Evolutionary conservation across 2,113 vertebrate genomes (phyloP).

Genomic region (Caranx ignobilis): DNA sequence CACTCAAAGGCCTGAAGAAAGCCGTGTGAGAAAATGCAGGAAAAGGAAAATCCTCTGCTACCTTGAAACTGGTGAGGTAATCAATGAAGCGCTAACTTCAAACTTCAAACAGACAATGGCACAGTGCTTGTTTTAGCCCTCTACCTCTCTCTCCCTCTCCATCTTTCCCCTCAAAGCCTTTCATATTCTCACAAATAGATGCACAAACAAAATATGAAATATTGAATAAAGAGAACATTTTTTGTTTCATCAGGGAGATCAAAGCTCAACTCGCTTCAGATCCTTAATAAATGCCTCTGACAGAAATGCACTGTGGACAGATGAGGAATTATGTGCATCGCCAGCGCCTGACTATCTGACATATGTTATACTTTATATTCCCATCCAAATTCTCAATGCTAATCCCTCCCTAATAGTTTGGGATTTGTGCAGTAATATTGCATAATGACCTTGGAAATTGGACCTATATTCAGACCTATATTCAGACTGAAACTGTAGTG

Average conservation of each 20-base stretch:
- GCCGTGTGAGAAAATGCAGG: constrained; percentile 37
- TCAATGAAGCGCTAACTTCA: constrained; percentile 54
- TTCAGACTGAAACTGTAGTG: not conserved
- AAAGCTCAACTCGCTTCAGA: constrained; percentile 40
- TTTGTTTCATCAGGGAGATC: constrained; percentile 34
- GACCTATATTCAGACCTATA: constrained; percentile 16
- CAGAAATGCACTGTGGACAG: constrained; percentile 18
- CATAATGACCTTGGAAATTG: constrained; percentile 27
- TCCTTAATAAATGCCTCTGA: constrained; percentile 37
- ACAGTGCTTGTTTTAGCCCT: not conserved
- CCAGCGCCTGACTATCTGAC: constrained; percentile 44
- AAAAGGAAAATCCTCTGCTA: constrained; percentile 51
- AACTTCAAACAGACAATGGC: constrained; percentile 27
- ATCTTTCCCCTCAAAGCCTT: not conserved
- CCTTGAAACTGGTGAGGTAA: constrained; percentile 45
- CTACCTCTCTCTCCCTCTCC: not conserved
- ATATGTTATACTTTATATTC: constrained; percentile 27
- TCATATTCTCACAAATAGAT: constrained; percentile 24
- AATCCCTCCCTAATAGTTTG: constrained; percentile 44
- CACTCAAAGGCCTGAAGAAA: constrained; percentile 37
- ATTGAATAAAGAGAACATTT: constrained; percentile 11
- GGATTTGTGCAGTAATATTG: constrained; percentile 54
- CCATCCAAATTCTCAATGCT: constrained; percentile 38
- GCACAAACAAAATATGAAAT: constrained; percentile 18
- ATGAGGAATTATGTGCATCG: constrained; percentile 36